A percentile compares a stretch with the other conserved stretches of the same genome.
These are phyloP conservation scores for Rhyacophila brunnea DNA, from an alignment of 1,140 invertebrate species.

Conservation along the genomic window DNA sequence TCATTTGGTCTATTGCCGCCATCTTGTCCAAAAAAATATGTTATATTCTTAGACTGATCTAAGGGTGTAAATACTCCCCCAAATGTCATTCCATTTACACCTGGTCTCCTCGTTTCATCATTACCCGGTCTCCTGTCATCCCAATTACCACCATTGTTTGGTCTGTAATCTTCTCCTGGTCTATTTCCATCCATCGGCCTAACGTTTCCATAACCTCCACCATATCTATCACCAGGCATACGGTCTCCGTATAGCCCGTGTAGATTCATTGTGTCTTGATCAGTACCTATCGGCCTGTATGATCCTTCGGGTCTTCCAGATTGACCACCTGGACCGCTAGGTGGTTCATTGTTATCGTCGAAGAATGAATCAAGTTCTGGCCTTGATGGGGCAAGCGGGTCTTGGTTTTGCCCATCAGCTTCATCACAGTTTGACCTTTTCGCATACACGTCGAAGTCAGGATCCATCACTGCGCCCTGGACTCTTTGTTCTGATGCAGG, in stretches of 20 bases:
- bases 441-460: slow-evolving; percentile 63
- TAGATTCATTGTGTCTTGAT: slow-evolving; percentile 1
- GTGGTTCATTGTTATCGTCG: slow-evolving; percentile 7
- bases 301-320: slow-evolving; percentile 7
- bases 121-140: neutral
- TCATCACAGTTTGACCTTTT: slow-evolving; percentile 50
- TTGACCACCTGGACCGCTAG: neutral
- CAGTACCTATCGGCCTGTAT: neutral
- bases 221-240: slow-evolving; percentile 4
- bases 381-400: slow-evolving; percentile 20
- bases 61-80: no score
- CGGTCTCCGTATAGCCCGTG: neutral
- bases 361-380: slow-evolving; percentile 19
- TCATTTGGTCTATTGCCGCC: no score
- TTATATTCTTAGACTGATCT: no score
- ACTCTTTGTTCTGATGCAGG: slow-evolving; percentile 42
- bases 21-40: no score
- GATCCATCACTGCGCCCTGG: slow-evolving; percentile 49
- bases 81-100: no score
- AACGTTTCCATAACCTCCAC: neutral
- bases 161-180: neutral
- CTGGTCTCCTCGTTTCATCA: no score
- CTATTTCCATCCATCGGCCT: neutral
- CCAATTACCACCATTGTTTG: neutral
- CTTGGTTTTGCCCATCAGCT: slow-evolving; percentile 21